Evolutionary conservation across 2,888 invertebrate genomes (phyloP), one percentile per base, ranked within the genome.

Genomic region (Plebejus melissa): DNA sequence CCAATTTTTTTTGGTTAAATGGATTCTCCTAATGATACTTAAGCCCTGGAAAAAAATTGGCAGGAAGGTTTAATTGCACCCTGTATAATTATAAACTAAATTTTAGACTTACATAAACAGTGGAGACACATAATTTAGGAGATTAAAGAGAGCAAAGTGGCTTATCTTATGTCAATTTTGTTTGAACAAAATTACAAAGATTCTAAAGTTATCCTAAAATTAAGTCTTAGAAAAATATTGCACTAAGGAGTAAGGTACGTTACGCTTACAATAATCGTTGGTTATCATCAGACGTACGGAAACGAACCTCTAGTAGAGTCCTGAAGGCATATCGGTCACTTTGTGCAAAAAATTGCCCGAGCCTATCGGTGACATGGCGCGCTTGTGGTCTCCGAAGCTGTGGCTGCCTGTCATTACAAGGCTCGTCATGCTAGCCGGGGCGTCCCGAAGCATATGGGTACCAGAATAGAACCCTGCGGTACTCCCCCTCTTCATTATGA

Each of bases 241-340:
- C 93, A 93, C 93, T 90, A 91, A 88, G 87, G 82, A 81, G 84
- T 85, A 84, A 91, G 85, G 87, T 91, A 90, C 87, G 82, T 85
- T 84, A 85, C 81, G 83, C 89, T 91, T 87, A 91, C 87, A 89
- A 88, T 93, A 93, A 86, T 93, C 93, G 93, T 89, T 93, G 93
- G 93, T 93, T 87, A 86, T 87, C 84, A 87, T 85, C 84, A 84
- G 80, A 84, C 79, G 28, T 50, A 50, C 50, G 36, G 50, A 28
- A 54, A 82, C 82, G 80, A 81, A 78, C 79, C 76, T 77, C 74
- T 83, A 96, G 89, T 96, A 96, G 78, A 96, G 88, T 76, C 96
- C 96, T 70, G 96, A 96, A 79, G 96, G 96, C 88, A 96, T 94
- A 84, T 96, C 96, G 5, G 96, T 96, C 11, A 96, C 94, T 91